Base-by-base conservation (phyloP, 1,140 invertebrate species). In the Ceratoteleas bidentatus region DNA sequence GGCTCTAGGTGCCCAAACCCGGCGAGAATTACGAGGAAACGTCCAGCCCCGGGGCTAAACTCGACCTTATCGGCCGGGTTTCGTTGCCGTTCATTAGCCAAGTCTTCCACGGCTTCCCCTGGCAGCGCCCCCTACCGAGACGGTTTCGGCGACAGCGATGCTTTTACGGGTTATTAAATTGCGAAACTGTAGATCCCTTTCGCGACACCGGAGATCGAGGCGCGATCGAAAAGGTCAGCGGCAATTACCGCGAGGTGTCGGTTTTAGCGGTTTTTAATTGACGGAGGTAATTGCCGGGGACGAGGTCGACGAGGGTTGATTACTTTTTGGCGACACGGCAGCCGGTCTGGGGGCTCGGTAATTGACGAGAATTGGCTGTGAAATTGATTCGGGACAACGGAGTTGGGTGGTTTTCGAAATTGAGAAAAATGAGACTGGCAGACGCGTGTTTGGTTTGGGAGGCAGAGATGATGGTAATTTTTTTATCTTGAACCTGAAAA, bases 21-120 rank as follows among this genome's bases (percentile, higher is more conserved):
- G n/a, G 45, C 33, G 61, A 16, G 43, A 87, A 54, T 81, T 81
- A 77, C 75, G 70, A 57, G 75, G 74, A 84, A 81, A 72, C 74
- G 72, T 74, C 34, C 45, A 13, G 15, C 62, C 58, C 69, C 45
- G 68, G 62, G 62, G 56, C 77, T 68, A 80, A 73, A 73, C 69
- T 56, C 69, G 40, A 53, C 64, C 69, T 69, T 74, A 69, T 80
- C 77, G 69, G 57, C 62, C 69, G 54, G 62, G 57, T 69, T 74
- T 62, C 64, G 61, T 50, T 72, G 61, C 54, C 53, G 24, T 79
- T 79, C 61, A 45, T 79, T 72, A 79, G 24, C 57, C 38, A 3
- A 34, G 2, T 24, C 49, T 40, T 7, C 62, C 36, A 0, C 16
- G 38, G 32, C 10, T 56, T 14, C 36, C 36, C 36, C 36, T 6